Base-by-base conservation (phyloP, 2,888 invertebrate genomes). In the Stenodema calcarata region DNA sequence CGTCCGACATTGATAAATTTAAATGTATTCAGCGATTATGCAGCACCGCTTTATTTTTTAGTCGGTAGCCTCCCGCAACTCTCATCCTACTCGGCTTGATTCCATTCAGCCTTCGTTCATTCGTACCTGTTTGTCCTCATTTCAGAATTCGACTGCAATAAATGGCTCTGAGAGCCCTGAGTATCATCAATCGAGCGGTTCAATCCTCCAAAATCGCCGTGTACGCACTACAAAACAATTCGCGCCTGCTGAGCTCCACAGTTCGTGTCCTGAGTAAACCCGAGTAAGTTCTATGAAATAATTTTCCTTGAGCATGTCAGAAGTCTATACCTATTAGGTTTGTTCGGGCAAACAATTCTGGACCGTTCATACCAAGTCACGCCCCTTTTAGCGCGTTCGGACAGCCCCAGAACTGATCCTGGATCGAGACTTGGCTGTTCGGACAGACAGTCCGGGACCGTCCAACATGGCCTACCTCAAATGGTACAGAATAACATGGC, bases 101-200 rank as follows among this genome's bases (percentile, higher is more conserved):
- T 35, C 35, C 4, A 4, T 35, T 4, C 35, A 44, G 14, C 16
- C 44, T 14, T n/a, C n/a, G 16, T 50, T 50, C 14, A 50, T 50
- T 50, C 0, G 14, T 23, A 23, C 35, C 35, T 35, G 12, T 62
- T 62, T 30, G 30, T 7, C 28, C n/a, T 11, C 28, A 41, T 75
- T 75, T 35, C 73, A 75, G 35, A 69, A 18, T 69, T 75, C 35
- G 73, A 12, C 3, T 75, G 73, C 35, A 9, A 14, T 75, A 75
- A 75, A 75, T 75, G 73, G 73, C 73, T 75, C 73, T 41, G 16
- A 75, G 73, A 75, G 35, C 73, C 28, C 41, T 75, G 73, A n/a
- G 73, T 16, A 14, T 28, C 28, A 73, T 75, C 16, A 16, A 35
- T n/a, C 30, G 73, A 41, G 35, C 35, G 35, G 6, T 75, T 30